Base-by-base conservation (phyloP, 2,797 vertebrate species). In the Oryzias dopingdopingensis region DNA sequence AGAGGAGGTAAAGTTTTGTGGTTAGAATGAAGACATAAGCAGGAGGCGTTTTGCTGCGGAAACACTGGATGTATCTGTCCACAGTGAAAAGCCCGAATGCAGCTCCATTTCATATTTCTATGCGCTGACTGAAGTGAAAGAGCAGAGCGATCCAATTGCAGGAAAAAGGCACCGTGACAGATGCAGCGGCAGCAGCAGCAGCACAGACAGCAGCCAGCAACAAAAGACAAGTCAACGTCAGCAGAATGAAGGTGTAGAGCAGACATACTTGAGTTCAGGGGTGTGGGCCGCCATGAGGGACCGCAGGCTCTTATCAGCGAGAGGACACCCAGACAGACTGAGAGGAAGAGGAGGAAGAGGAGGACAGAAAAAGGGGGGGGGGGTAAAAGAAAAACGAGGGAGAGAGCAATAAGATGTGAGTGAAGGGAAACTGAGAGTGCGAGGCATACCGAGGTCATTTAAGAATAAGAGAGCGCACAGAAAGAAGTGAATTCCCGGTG, bases 281-380 rank as follows among this genome's bases (percentile, higher is more conserved):
- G 97, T 95, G 91, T 98, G 96, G 89, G 96, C 96, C 92, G 96
- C 96, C 96, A 99, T 98, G 93, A 99, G 96, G 92, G 96, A 98
- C 92, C 97, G 96, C 90, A 99, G 96, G 92, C 96, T 99, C 94
- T 99, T 99, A 96, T 98, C 96, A 95, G 96, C 96, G 92, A 99
- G 96, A 95, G 96, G 96, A 93, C 96, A 99, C 94, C 96, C 96
- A 97, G 96, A 99, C 88, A 99, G 94, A 94, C 97, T 99, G 94
- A 75, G 74, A 74, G 76, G 43, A 45, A 53, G 47, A 41, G 42
- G 59, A 47, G 60, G 54, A 56, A 8, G 45, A 55, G 44, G 17
- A 74, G 67, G 70, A 70, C 52, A 42, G 63, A 60, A 49, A 56
- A 56, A 60, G 52, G 58, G 45, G 74, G 45, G 74, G 64, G 49